Evolutionary conservation across 1,140 invertebrate species (phyloP).

Genomic region (Formica selysi): DNA sequence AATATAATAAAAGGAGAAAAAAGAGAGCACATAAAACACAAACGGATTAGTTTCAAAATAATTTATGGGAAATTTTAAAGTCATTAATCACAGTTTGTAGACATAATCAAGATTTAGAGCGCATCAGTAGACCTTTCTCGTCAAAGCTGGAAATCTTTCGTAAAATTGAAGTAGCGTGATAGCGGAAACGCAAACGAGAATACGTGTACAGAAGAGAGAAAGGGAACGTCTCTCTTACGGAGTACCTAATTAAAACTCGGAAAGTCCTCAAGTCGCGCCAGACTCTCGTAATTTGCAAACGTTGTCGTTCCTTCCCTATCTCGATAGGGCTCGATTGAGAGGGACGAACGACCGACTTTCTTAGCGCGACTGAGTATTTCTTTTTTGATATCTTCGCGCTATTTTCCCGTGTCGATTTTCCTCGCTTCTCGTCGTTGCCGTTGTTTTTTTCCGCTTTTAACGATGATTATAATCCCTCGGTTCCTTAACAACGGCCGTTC

Average conservation of each 20-base stretch:
- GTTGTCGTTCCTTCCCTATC: slow-evolving; percentile 65
- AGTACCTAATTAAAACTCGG: slow-evolving; percentile 80
- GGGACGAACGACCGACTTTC: slow-evolving; percentile 2
- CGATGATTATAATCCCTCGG: slow-evolving; percentile 49
- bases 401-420: slow-evolving; percentile 65
- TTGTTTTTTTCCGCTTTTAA: slow-evolving; percentile 15
- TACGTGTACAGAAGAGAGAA: slow-evolving; percentile 45
- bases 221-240: slow-evolving; percentile 58
- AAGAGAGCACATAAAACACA: too few species aligned
- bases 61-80: background rate
- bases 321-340: slow-evolving; percentile 1
- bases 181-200: slow-evolving; percentile 44
- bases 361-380: background rate
- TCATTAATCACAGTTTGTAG: background rate
- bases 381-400: background rate
- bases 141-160: slow-evolving; percentile 73
- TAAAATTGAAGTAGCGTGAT: slow-evolving; percentile 78
- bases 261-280: slow-evolving; percentile 77
- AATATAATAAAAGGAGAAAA: too few species aligned
- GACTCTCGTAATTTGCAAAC: slow-evolving; percentile 80
- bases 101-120: slow-evolving; percentile 30
- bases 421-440: slow-evolving; percentile 24
- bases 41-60: background rate
- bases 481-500: background rate
- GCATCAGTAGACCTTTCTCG: slow-evolving; percentile 61